Conservation (phyloP, 2,888 invertebrate genomes). For the Ernsta delagoae region DNA sequence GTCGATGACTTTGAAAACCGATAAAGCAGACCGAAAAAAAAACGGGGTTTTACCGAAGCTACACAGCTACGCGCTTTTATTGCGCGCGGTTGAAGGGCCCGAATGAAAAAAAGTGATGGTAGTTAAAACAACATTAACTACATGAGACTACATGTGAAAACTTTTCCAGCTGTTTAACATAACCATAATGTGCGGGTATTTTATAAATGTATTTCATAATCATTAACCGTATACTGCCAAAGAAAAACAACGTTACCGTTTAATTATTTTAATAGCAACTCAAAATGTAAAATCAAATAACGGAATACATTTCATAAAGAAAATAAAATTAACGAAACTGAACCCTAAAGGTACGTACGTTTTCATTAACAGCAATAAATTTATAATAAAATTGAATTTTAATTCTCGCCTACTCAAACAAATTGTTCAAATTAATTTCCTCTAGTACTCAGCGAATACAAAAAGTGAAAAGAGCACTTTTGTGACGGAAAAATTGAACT, state of each 20-base stretch:
- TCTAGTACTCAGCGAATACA: slow-evolving; percentile 1
- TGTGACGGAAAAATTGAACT: slow-evolving; percentile 12
- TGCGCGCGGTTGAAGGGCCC: neutral
- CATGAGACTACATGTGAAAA: too few relatives aligned
- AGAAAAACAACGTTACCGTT: neutral
- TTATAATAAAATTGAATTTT: slow-evolving; percentile 13
- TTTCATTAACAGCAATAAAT: slow-evolving; percentile 8
- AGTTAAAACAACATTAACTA: neutral
- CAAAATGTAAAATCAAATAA: neutral
- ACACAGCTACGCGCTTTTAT: neutral
- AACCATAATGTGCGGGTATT: too few relatives aligned
- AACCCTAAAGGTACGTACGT: slow-evolving; percentile 7
- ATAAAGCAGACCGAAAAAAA: slow-evolving; percentile 6
- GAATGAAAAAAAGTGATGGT: neutral
- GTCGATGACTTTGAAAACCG: slow-evolving; percentile 38
- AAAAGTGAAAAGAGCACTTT: neutral
- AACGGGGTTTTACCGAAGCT: slow-evolving; percentile 1
- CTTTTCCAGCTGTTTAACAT: too few relatives aligned
- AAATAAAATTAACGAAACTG: slow-evolving; percentile 1
- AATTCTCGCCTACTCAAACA: slow-evolving; percentile 12
- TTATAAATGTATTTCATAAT: too few relatives aligned
- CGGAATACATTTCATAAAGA: neutral
- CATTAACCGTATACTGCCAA: too few relatives aligned
- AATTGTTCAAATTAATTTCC: slow-evolving; percentile 12
- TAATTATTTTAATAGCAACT: neutral